Percentiles rank a stretch among this genome's conserved stretches.
Evolutionary conservation across 2,888 invertebrate species (phyloP).

Genomic region (Volucella bombylans): DNA sequence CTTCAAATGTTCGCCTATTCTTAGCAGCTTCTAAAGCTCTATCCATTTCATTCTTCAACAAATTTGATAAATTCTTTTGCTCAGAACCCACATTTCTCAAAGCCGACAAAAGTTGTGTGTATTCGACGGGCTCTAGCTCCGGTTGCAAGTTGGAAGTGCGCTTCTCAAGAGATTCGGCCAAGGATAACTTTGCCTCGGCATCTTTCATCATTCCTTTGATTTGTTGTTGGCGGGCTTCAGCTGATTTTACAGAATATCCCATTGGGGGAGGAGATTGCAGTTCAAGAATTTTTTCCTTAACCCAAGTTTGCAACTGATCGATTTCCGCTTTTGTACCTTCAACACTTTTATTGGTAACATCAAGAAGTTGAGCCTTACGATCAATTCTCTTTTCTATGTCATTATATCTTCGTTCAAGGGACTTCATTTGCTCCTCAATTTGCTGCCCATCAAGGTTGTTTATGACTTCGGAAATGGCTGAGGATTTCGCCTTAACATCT

Average conservation of each 20-base stretch:
- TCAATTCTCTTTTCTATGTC: conserved; percentile 93
- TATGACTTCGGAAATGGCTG: conserved; percentile 89
- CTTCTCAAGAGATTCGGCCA: conserved; percentile 92
- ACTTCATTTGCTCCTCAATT: conserved; percentile 94
- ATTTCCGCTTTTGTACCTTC: conserved; percentile 92
- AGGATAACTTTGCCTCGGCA: conserved; percentile 91
- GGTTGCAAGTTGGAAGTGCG: conserved; percentile 92
- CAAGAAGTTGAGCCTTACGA: conserved; percentile 91
- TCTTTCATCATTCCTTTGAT: conserved; percentile 91
- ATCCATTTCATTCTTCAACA: conserved; percentile 89
- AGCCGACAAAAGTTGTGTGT: conserved; percentile 89
- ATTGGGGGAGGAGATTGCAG: conserved; percentile 87
- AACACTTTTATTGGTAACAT: conserved; percentile 91
- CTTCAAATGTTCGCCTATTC: conserved; percentile 89
- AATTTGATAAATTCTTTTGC: conserved; percentile 88
- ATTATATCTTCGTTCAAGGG: conserved; percentile 91
- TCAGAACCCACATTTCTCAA: conserved; percentile 88
- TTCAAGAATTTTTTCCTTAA: conserved; percentile 88
- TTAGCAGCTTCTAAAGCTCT: conserved; percentile 87
- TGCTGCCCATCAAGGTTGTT: conserved; percentile 95
- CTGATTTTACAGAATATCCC: conserved; percentile 90
- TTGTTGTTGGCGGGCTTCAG: conserved; percentile 88
- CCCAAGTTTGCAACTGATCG: conserved; percentile 90
- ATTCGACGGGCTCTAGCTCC: conserved; percentile 92
- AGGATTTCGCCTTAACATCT: conserved; percentile 87